Percentiles rank a stretch among this genome's conserved stretches.
Evolutionary conservation across 2,888 invertebrate species (phyloP).

Genomic region (Lissonota sp.): DNA sequence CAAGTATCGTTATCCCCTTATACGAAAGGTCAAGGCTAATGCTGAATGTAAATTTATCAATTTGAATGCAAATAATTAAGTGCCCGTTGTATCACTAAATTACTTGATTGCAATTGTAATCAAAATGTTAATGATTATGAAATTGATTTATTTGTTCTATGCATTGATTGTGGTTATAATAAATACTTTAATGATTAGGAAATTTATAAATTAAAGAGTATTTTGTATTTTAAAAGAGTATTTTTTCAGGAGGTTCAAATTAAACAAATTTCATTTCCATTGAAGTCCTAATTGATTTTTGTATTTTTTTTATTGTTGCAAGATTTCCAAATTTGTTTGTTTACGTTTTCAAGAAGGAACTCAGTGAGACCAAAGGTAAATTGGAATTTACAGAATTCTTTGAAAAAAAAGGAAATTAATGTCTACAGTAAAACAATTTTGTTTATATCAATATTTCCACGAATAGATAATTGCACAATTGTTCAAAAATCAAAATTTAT

Average conservation of each 20-base stretch:
- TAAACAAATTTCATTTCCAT: background rate
- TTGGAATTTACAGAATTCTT: background rate
- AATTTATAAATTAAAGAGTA: background rate
- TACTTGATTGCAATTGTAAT: no score
- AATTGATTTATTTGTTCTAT: no score
- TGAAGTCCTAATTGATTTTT: background rate
- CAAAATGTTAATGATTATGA: no score
- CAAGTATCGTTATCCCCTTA: background rate
- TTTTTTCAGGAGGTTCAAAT: background rate
- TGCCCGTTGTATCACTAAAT: no score
- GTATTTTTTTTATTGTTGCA: background rate
- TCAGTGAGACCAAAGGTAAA: no score
- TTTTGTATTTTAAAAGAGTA: background rate
- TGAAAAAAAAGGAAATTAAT: background rate
- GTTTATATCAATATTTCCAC: no score
- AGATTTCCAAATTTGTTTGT: no score
- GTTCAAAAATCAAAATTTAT: no score
- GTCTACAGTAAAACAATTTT: no score
- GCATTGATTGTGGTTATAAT: background rate
- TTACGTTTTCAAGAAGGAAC: background rate
- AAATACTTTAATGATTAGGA: background rate
- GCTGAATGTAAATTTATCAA: background rate
- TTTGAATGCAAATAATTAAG: no score
- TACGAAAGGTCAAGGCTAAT: constrained; percentile 39
- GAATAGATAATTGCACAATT: no score